Percentiles rank a stretch among this genome's conserved stretches.
Conservation (phyloP, 1,140 invertebrate genomes). For the Diachasma alloeum region DNA sequence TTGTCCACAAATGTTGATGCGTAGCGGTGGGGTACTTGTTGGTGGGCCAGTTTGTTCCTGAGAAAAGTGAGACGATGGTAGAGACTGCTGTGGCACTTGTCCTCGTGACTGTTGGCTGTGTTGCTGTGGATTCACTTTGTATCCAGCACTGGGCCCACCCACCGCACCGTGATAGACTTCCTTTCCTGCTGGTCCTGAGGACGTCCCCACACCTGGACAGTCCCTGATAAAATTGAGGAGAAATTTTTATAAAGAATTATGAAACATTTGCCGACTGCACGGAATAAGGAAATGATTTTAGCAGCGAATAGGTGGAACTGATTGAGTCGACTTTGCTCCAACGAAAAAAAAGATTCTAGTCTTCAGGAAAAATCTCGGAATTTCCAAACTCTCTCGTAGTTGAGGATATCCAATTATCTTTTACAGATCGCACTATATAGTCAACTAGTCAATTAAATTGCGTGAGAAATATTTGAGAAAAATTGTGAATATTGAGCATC, state of each 20-base stretch:
- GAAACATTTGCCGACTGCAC: background rate
- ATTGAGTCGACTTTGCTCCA: too few species aligned
- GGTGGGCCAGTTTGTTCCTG: slow-evolving; percentile 53
- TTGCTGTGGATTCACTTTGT: slow-evolving; percentile 53
- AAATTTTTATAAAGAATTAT: background rate
- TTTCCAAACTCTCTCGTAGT: too few species aligned
- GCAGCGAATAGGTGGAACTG: too few species aligned
- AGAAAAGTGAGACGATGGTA: slow-evolving; percentile 49
- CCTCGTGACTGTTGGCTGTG: slow-evolving; percentile 54
- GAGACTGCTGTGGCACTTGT: slow-evolving; percentile 17
- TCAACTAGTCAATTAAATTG: too few species aligned
- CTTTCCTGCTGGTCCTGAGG: slow-evolving; percentile 55
- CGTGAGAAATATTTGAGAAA: too few species aligned
- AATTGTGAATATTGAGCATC: too few species aligned
- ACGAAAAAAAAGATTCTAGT: too few species aligned
- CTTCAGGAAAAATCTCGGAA: background rate
- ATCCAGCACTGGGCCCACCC: slow-evolving; percentile 54
- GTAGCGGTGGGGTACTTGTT: slow-evolving; percentile 59
- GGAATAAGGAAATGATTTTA: slow-evolving; percentile 1
- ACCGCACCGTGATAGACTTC: slow-evolving; percentile 59
- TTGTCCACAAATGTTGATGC: slow-evolving; percentile 64
- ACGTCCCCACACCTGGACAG: slow-evolving; percentile 58
- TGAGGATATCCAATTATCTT: too few species aligned
- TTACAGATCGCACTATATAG: too few species aligned
- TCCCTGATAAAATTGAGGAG: slow-evolving; percentile 50